These are phyloP conservation scores for Beris morrisii DNA, from an alignment of 2,888 invertebrate species.

Conservation along the genomic window DNA sequence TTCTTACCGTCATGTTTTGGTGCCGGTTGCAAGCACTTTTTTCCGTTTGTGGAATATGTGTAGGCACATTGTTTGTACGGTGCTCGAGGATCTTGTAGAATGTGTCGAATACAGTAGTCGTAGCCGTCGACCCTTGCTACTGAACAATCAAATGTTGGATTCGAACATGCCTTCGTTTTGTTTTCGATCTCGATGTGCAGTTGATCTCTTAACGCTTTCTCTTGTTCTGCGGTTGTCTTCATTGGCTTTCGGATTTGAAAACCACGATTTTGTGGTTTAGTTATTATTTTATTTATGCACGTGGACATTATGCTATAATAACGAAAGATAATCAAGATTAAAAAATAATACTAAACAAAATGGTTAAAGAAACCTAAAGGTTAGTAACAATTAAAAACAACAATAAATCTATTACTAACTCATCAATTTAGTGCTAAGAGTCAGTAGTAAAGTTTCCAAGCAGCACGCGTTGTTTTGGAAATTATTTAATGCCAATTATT, in stretches of 20 bases:
- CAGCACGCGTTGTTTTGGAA: too few species aligned
- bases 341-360: background rate
- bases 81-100: slow-evolving; percentile 78
- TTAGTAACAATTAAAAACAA: background rate
- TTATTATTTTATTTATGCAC: slow-evolving; percentile 34
- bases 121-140: slow-evolving; percentile 70
- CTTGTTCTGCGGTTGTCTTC: slow-evolving; percentile 42
- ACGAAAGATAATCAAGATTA: background rate
- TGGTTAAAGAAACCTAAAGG: background rate
- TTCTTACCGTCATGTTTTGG: slow-evolving; percentile 72
- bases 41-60: slow-evolving; percentile 67
- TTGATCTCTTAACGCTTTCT: slow-evolving; percentile 57
- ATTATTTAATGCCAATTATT: too few species aligned
- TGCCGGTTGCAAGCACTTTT: slow-evolving; percentile 77
- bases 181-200: slow-evolving; percentile 65
- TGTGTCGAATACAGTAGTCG: slow-evolving; percentile 79
- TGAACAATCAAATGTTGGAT: slow-evolving; percentile 68
- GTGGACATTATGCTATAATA: slow-evolving; percentile 17
- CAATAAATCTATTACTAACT: background rate
- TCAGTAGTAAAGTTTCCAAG: too few species aligned
- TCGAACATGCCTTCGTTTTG: slow-evolving; percentile 64
- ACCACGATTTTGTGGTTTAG: slow-evolving; percentile 36
- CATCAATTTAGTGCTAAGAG: too few species aligned
- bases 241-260: slow-evolving; percentile 35
- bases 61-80: slow-evolving; percentile 82